Evolutionary conservation across 2,797 vertebrate species (phyloP).

Genomic region (Sebastes minor): DNA sequence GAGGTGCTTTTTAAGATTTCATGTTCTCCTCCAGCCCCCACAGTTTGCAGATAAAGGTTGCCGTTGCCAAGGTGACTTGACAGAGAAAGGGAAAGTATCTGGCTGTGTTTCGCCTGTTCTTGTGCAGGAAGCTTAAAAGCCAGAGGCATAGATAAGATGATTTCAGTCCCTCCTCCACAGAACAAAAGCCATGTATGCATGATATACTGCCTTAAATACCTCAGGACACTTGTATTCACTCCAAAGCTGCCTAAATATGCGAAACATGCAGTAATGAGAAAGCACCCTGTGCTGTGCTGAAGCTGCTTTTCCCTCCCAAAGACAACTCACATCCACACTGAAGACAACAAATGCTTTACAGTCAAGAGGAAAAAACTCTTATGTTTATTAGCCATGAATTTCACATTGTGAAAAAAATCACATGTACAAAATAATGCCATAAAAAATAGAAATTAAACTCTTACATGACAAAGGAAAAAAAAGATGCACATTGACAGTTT

Average conservation of each 20-base stretch:
- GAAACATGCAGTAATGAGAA: slow-evolving; percentile 67
- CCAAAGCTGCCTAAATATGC: slow-evolving; percentile 71
- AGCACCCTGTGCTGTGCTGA: neutral
- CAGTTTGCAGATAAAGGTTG: slow-evolving; percentile 87
- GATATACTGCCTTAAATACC: slow-evolving; percentile 74
- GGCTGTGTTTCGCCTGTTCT: slow-evolving; percentile 72
- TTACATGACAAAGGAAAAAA: slow-evolving; percentile 61
- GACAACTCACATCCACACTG: neutral
- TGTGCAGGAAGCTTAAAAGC: slow-evolving; percentile 70
- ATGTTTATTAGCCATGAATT: slow-evolving; percentile 97
- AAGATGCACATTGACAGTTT: slow-evolving; percentile 69
- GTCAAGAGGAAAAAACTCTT: slow-evolving; percentile 94
- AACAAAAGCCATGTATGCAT: slow-evolving; percentile 62
- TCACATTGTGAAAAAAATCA: slow-evolving; percentile 97
- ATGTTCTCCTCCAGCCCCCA: slow-evolving; percentile 80
- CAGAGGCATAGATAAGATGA: slow-evolving; percentile 80
- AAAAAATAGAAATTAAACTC: slow-evolving; percentile 79
- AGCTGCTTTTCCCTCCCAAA: slow-evolving; percentile 25
- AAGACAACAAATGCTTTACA: slow-evolving; percentile 44
- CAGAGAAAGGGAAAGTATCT: slow-evolving; percentile 82
- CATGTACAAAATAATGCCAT: slow-evolving; percentile 94
- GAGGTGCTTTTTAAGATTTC: slow-evolving; percentile 81
- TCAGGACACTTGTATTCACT: slow-evolving; percentile 63
- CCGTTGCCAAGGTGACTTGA: slow-evolving; percentile 89
- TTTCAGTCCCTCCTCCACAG: slow-evolving; percentile 65